Percentiles rank a stretch among this genome's conserved stretches.
These are phyloP conservation scores for Tetrapedia diversipes DNA, from an alignment of 2,888 invertebrate genomes.

Conservation along the genomic window DNA sequence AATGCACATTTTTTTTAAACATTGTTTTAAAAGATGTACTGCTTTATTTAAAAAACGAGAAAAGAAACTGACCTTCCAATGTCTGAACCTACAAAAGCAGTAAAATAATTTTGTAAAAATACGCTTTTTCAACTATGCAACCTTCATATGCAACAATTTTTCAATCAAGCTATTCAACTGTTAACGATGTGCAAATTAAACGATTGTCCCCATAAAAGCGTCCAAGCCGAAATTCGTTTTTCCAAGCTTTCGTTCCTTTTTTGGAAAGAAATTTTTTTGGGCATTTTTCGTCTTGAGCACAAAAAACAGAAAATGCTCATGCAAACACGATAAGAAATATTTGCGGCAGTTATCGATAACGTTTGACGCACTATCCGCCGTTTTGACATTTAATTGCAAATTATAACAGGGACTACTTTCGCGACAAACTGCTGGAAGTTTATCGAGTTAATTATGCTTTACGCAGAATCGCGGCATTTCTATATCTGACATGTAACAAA, in stretches of 20 bases:
- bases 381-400: conserved; percentile 24
- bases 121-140: too few species aligned
- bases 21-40: too few species aligned
- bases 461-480: background rate
- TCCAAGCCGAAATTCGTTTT: background rate
- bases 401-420: background rate
- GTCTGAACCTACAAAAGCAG: too few species aligned
- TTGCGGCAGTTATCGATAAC: background rate
- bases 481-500: background rate
- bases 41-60: too few species aligned
- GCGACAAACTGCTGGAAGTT: background rate
- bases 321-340: conserved; percentile 2
- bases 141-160: too few species aligned
- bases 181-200: too few species aligned
- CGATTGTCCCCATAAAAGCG: too few species aligned
- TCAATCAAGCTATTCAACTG: too few species aligned
- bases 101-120: too few species aligned
- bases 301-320: background rate
- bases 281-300: background rate
- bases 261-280: background rate
- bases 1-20: too few species aligned
- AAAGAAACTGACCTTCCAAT: too few species aligned
- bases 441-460: conserved; percentile 3
- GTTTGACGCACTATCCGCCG: conserved; percentile 21
- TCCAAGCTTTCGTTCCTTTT: background rate